Percentiles rank a stretch among this genome's conserved stretches.
Evolutionary conservation across 1,140 invertebrate species (phyloP).

Genomic region (Metopolophium dirhodum): DNA sequence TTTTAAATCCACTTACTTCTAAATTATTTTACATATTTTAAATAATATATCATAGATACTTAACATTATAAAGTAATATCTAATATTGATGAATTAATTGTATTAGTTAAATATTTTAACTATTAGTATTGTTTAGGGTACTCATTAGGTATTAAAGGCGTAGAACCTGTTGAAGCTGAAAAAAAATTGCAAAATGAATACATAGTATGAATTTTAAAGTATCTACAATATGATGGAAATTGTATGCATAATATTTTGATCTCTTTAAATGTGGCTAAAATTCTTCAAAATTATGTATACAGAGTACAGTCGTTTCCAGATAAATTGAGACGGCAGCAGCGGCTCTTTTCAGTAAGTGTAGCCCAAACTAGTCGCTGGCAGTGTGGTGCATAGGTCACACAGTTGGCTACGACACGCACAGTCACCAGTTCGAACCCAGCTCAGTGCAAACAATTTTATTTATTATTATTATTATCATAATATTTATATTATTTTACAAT

Average conservation of each 20-base stretch:
- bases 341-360: too few species aligned
- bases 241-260: neutral
- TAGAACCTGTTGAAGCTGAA: slow-evolving; percentile 39
- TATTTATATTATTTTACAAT: too few species aligned
- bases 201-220: neutral
- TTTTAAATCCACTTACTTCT: neutral
- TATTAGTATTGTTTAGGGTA: slow-evolving; percentile 26
- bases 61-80: neutral
- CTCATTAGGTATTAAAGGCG: slow-evolving; percentile 39
- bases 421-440: too few species aligned
- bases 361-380: too few species aligned
- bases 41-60: neutral
- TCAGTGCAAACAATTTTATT: too few species aligned
- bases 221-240: neutral
- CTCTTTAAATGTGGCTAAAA: neutral
- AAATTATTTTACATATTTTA: neutral
- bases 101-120: slow-evolving; percentile 33
- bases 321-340: too few species aligned
- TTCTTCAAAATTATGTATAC: neutral
- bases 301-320: too few species aligned
- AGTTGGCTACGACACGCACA: too few species aligned
- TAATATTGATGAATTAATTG: neutral
- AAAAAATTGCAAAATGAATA: slow-evolving; percentile 25
- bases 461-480: too few species aligned
- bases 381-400: too few species aligned